These are phyloP conservation scores for Arothron firmamentum DNA, from an alignment of 2,113 vertebrate species.

Conservation along the genomic window DNA sequence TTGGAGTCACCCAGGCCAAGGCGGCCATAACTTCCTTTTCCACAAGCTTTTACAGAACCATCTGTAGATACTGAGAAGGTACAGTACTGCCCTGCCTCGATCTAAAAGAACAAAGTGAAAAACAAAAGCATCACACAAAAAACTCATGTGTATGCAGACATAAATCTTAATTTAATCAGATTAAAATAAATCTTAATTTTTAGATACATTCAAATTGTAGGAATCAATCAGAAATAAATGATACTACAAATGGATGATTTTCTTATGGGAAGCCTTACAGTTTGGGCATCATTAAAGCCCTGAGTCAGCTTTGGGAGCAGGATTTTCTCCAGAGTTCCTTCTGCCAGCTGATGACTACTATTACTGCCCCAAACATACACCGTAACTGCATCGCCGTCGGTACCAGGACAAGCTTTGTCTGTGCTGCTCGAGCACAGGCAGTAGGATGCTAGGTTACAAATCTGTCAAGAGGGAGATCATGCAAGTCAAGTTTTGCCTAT, in stretches of 20 bases:
- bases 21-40: conserved; percentile 81
- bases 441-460: conserved; percentile 77
- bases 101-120: conserved; percentile 53
- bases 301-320: conserved; percentile 79
- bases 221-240: background rate
- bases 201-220: background rate
- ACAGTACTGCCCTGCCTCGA: conserved; percentile 82
- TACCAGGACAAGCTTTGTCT: conserved; percentile 55
- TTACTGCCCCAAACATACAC: conserved; percentile 83
- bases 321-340: conserved; percentile 82
- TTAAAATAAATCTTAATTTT: background rate
- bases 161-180: background rate
- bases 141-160: background rate
- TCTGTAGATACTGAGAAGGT: conserved; percentile 78
- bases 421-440: conserved; percentile 77
- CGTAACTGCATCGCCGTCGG: conserved; percentile 67
- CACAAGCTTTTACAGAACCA: conserved; percentile 79
- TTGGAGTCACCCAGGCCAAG: conserved; percentile 80
- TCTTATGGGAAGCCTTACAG: conserved; percentile 55
- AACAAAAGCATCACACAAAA: background rate
- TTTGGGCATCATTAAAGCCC: conserved; percentile 79
- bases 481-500: background rate
- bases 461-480: conserved; percentile 48
- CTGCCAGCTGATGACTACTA: conserved; percentile 81
- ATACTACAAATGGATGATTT: background rate